Percentiles rank a stretch among this genome's conserved stretches.
Evolutionary conservation across 2,113 vertebrate genomes (phyloP).

Genomic region (Polypterus senegalus): DNA sequence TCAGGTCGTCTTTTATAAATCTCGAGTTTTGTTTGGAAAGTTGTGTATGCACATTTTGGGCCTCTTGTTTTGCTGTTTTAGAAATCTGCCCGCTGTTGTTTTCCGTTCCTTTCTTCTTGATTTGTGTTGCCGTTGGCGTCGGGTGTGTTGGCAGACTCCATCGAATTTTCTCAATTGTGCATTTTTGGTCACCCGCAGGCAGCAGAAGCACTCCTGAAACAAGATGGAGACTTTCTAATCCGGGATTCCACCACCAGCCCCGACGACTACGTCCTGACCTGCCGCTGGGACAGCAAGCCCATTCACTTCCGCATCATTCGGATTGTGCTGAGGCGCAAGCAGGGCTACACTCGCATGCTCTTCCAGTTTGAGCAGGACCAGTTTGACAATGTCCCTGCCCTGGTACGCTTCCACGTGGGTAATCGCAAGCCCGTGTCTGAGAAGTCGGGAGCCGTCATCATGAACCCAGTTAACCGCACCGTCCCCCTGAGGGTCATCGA

Average conservation of each 20-base stretch:
- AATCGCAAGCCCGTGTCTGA: conserved; percentile 52
- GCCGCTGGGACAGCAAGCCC: conserved; percentile 47
- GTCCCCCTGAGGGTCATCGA: conserved; percentile 49
- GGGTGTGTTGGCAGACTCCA: no score
- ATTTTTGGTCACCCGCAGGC: conserved; percentile 36
- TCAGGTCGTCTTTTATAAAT: no score
- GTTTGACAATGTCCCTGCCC: conserved; percentile 62
- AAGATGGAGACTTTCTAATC: conserved; percentile 74
- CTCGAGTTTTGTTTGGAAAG: no score
- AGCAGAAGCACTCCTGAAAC: conserved; percentile 53
- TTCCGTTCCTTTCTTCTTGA: no score
- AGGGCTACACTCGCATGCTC: conserved; percentile 57
- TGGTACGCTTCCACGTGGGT: conserved; percentile 61
- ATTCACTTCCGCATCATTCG: conserved; percentile 76
- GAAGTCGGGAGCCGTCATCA: conserved; percentile 57
- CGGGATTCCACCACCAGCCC: conserved; percentile 47
- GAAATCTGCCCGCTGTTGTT: no score
- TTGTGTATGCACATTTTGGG: no score
- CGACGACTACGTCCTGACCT: conserved; percentile 62
- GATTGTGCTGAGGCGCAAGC: conserved; percentile 60
- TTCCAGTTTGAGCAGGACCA: conserved; percentile 78
- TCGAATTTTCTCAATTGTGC: background rate
- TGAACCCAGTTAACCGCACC: conserved; percentile 51
- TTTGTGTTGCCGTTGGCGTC: no score
- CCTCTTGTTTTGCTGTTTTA: no score